These are phyloP conservation scores for Semaprochilodus insignis DNA, from an alignment of 2,797 vertebrate genomes.

Conservation along the genomic window DNA sequence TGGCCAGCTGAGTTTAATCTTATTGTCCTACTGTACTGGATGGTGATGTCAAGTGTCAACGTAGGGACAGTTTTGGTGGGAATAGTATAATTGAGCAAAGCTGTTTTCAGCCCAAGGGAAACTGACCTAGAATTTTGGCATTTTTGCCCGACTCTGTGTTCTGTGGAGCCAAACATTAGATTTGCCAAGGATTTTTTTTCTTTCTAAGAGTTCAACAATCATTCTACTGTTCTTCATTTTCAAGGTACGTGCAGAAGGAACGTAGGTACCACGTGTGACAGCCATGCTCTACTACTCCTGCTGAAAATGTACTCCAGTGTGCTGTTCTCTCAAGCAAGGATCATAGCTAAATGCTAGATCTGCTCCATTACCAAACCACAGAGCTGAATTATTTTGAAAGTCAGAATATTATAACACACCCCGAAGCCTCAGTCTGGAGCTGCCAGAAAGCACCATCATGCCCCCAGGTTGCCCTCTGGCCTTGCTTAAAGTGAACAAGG, in stretches of 20 bases:
- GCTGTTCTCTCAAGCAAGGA: background rate
- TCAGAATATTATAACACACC: background rate
- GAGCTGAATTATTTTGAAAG: background rate
- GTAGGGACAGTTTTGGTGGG: slow-evolving; percentile 5
- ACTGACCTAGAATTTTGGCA: slow-evolving; percentile 18
- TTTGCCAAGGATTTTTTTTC: background rate
- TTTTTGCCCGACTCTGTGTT: slow-evolving; percentile 16
- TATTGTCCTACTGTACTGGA: slow-evolving; percentile 30
- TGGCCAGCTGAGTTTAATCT: slow-evolving; percentile 4
- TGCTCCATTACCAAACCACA: slow-evolving; percentile 3
- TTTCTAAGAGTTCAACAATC: slow-evolving; percentile 13
- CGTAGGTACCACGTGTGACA: background rate
- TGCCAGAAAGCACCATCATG: background rate
- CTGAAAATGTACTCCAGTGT: background rate
- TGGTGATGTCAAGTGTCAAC: slow-evolving; percentile 13
- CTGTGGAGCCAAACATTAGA: slow-evolving; percentile 27
- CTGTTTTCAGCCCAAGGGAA: background rate
- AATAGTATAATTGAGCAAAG: slow-evolving; percentile 29
- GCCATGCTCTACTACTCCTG: background rate
- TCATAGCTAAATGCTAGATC: slow-evolving; percentile 12
- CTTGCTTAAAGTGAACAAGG: background rate
- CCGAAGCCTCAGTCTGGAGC: background rate
- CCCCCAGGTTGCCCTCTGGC: background rate
- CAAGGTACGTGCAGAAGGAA: slow-evolving; percentile 11
- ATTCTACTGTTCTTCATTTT: slow-evolving; percentile 31